Percentiles rank a stretch among this genome's conserved stretches.
Conservation (phyloP, 1,140 invertebrate species). For the Orius insidiosus region DNA sequence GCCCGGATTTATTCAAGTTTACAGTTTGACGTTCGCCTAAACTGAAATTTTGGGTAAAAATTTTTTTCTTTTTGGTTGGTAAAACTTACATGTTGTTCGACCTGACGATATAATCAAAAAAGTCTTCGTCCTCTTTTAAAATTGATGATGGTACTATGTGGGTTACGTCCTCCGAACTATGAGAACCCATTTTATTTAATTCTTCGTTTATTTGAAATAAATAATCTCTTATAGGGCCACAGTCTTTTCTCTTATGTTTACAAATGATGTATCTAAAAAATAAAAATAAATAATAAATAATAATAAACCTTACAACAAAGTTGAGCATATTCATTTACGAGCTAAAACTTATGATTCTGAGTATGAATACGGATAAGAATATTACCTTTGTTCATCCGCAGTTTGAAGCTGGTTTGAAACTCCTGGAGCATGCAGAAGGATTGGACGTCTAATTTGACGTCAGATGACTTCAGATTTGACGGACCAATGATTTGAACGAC, state of each 20-base stretch:
- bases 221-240: conserved; percentile 41
- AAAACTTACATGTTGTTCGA: conserved; percentile 63
- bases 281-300: no score
- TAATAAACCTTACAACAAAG: no score
- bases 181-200: conserved; percentile 27
- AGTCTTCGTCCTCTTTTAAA: conserved; percentile 44
- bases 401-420: no score
- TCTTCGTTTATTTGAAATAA: conserved; percentile 47
- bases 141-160: conserved; percentile 52
- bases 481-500: no score
- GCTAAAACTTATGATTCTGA: no score
- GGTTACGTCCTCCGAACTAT: conserved; percentile 28
- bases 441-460: no score
- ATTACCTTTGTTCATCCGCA: no score
- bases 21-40: conserved; percentile 58
- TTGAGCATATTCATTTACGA: no score
- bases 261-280: conserved; percentile 77
- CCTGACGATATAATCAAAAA: conserved; percentile 57
- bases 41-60: conserved; percentile 25
- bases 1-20: conserved; percentile 57
- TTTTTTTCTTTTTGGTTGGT: neutral
- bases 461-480: no score
- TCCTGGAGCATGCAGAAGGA: no score
- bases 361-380: no score
- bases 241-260: conserved; percentile 45